Base-by-base conservation (phyloP, 2,888 invertebrate species). In the Hofmannophila pseudospretella region DNA sequence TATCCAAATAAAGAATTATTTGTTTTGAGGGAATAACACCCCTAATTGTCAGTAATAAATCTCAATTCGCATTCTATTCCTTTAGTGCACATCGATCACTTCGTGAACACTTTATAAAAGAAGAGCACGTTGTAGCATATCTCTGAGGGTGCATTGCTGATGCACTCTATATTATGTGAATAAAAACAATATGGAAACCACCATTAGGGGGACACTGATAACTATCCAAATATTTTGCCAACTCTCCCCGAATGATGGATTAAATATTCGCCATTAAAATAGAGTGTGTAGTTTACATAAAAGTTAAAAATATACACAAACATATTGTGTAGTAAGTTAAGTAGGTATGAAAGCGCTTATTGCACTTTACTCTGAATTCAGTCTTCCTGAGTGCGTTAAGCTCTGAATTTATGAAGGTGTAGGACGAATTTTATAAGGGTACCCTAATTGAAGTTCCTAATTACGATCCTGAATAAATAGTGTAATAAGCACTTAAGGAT, bases 81-180 rank as follows among this genome's bases (percentile, higher is more conserved):
- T 54, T 57, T 65, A 71, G 67, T 62, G 51, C 56, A 50, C 64
- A 75, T 76, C 63, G 58, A 72, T 73, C 70, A 71, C 61, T 51
- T 55, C 48, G 57, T 51, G 52, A 66, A 59, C 66, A 67, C 63
- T 64, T 60, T 63, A 63, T 62, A 65, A 66, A 70, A 64, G 57
- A 61, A 56, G 54, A 62, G 59, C 61, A 62, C 55, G 52, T 36
- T 46, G 44, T 55, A n/a, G n/a, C n/a, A 54, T 56, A 61, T 55
- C 57, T 57, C 41, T 39, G 62, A 62, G 82, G 82, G 84, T 82
- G 80, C 78, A 82, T 82, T 58, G 45, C 53, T 77, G 68, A 81
- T 81, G 72, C 61, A 67, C 63, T 67, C 47, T 50, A 45, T 44
- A 41, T 20, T 50, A 45, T 44, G 42, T 20, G 47, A 43, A 46